Base-by-base conservation (phyloP, 2,888 invertebrate species). In the Plagodis pulveraria region DNA sequence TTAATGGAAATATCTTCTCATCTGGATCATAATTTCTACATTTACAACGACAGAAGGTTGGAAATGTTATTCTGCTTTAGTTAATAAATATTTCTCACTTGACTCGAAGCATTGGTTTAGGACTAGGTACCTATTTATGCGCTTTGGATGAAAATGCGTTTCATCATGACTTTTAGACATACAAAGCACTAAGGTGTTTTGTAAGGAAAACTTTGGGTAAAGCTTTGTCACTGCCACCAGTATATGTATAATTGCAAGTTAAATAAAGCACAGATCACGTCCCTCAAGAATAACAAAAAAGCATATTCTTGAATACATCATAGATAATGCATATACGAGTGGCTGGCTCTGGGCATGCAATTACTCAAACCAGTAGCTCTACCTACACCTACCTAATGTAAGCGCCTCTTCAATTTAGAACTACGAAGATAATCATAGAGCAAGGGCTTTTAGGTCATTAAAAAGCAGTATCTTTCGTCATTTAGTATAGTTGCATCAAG, bases 391-490 rank as follows among this genome's bases (percentile, higher is more conserved):
- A 22, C 56, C 60, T 52, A 61, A 64, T 8, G 10, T 40, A 40
- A 71, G 71, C 71, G 73, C 72, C 73, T 72, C 65, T 65, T 73
- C 72, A 74, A 73, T 74, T 74, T 72, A 72, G 67, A 59, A 68
- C 63, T 63, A 57, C 66, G 55, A 52, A 50, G 59, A 65, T 76
- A 75, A 76, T 77, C 70, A 74, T 67, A 69, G 67, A 53, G 57
- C 55, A 61, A 68, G 57, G 63, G 63, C 63, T 67, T 69, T 74
- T 71, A 64, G 68, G 66, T 66, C 66, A 73, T 74, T 72, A 73
- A 74, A 72, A 67, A 50, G 68, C 58, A 56, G 63, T 68, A 68
- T 70, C 62, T 70, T 70, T 70, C 69, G 61, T 61, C 67, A 63
- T 70, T 49, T 59, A 64, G 66, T 66, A 58, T 65, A 58, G 47